Evolutionary conservation across 2,888 invertebrate species (phyloP), one percentile per base, ranked within the genome.

Genomic region (Eurois occulta): DNA sequence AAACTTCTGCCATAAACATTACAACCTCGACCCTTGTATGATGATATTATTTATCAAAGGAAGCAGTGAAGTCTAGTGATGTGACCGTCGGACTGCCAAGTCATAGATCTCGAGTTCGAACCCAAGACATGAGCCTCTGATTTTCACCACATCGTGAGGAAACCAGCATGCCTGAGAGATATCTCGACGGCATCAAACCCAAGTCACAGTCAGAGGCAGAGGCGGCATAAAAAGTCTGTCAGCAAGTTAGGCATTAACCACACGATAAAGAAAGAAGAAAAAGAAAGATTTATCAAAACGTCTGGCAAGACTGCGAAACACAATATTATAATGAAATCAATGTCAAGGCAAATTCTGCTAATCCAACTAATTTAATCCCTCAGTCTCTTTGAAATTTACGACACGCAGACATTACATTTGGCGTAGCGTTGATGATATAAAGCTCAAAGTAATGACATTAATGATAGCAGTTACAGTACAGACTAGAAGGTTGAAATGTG

Each of bases 331-430:
- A 81, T 46, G 66, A 62, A 58, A 64, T 70, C 77, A 85, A 85
- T 76, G 86, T 77, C 83, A 85, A 81, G 72, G 82, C 62, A 46
- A 55, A 55, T 62, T 65, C 65, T 84, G 71, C 35, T 43, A 32
- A 67, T 70, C 28, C 43, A 55, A 55, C 35, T 1, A 72, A 69
- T 66, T 62, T 72, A 72, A 81, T 73, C 48, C 38, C 43, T 35
- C 81, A 58, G 69, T 58, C 72, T 32, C 58, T 68, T 67, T 75
- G n/a, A 70, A 77, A 83, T 85, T 70, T 76, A 85, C 77, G 77
- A 72, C 58, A 32, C 16, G 77, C 48, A 67, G 48, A 43, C 55
- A 46, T 35, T 41, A 72, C n/a, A 69, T 71, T 80, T 82, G 48
- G 72, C 65, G 32, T 58, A n/a, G 48, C 35, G n/a, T 55, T 75